Evolutionary conservation across 2,113 vertebrate species (phyloP), one percentile per base, ranked within the genome.

Genomic region (Callithrix jacchus): DNA sequence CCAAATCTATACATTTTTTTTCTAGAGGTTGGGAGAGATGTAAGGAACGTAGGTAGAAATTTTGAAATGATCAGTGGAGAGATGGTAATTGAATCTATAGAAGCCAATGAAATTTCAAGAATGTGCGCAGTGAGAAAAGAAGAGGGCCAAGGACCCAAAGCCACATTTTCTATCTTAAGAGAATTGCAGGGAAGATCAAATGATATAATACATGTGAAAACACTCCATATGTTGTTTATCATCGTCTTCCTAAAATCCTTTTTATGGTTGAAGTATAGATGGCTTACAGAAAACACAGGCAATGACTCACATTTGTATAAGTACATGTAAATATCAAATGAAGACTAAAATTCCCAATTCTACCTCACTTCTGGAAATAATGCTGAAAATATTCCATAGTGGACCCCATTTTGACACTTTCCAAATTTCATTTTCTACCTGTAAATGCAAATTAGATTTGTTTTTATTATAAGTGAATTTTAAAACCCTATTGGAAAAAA

Each of bases 341-440:
- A 96, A 94, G 25, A 66, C 6, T 54, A 74, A 93, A 73, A 86
- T 88, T 77, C 56, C 25, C 40, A 58, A 25, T 85, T 14, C 20
- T 90, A 84, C 17, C 35, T 80, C 61, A 93, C 70, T 61, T 89
- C n/a, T 76, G 80, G 30, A 89, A 89, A 87, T 87, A 83, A 52
- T 35, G 21, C 66, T 61, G 32, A 91, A 88, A 97, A 68, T 77
- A 13, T 64, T 76, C 14, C n/a, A 80, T 11, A 66, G n/a, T 52
- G 17, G 7, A 1, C 17, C 21, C 49, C 12, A 40, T 64, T 89
- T 80, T 56, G 21, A 86, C 3, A 64, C 13, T 35, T 93, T 32
- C 8, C 40, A 40, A 89, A 61, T 80, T 97, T 96, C 18, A 13
- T 5, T 71, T 95, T 93, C 73, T 80, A 94, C 35, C 12, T 80